phyloP scores from a whole-genome alignment of 35 echinoderm and acorn worm species.

The Heliocidaris tuberculata region DNA sequence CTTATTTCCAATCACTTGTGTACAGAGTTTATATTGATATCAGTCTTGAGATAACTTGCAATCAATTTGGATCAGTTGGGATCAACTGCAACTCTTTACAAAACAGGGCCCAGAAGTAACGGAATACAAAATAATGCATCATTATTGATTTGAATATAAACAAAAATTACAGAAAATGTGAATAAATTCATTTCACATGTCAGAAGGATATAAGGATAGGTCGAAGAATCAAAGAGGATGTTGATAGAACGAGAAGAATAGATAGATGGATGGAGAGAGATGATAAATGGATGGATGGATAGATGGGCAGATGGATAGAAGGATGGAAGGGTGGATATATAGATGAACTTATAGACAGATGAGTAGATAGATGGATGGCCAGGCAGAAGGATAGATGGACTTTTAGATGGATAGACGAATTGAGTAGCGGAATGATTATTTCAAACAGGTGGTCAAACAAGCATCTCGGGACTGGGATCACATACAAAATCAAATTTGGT shows the following conservation, averaged over 20 bases:
- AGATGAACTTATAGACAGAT: background rate
- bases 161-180: no score
- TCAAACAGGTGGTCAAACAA: background rate
- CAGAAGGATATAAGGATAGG: background rate
- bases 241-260: background rate
- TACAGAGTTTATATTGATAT: no score
- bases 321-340: background rate
- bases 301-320: background rate
- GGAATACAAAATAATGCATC: no score
- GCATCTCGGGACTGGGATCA: background rate
- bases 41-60: no score
- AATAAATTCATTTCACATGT: no score
- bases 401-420: background rate
- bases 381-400: background rate
- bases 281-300: background rate
- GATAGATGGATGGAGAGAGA: background rate
- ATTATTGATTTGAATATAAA: no score
- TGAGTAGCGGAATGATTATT: background rate
- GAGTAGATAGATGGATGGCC: background rate
- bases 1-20: no score
- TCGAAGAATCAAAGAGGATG: background rate
- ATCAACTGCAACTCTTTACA: no score
- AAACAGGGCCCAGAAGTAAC: background rate
- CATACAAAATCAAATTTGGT: background rate
- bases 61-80: no score